A percentile compares a stretch with the other conserved stretches of the same genome.
Conservation (phyloP, 2,113 vertebrate genomes). For the Okapia johnstoni region DNA sequence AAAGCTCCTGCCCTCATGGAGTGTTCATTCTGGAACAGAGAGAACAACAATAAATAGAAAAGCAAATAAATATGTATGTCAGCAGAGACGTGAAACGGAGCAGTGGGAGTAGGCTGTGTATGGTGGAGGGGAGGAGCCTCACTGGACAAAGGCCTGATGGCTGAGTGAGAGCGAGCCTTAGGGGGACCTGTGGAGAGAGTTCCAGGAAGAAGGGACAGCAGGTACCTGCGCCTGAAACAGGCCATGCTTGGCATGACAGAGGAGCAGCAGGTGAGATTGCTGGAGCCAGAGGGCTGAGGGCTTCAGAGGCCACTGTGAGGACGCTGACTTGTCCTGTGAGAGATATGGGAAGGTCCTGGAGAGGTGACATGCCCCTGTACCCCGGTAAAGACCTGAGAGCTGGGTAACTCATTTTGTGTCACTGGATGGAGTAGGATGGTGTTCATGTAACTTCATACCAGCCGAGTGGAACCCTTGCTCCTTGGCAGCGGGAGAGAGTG, state of each 20-base stretch:
- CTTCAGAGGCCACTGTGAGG: background rate
- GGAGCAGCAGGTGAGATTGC: no score
- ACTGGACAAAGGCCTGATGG: background rate
- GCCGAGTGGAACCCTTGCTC: background rate
- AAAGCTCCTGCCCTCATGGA: background rate
- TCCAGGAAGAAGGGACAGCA: background rate
- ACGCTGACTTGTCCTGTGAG: background rate
- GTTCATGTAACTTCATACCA: background rate
- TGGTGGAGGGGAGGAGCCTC: background rate
- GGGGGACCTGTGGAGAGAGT: background rate
- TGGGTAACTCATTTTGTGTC: background rate
- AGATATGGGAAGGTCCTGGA: background rate
- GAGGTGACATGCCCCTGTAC: background rate
- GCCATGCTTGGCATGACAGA: background rate
- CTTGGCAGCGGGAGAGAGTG: background rate
- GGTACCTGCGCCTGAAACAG: background rate
- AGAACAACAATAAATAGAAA: background rate
- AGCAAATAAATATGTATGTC: background rate
- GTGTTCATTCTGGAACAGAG: background rate
- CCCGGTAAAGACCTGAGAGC: background rate
- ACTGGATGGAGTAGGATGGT: background rate
- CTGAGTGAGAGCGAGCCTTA: background rate
- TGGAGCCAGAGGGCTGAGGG: background rate
- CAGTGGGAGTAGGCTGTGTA: background rate
- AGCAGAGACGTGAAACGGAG: background rate